Evolutionary conservation across 2,888 invertebrate species (phyloP), one percentile per base, ranked within the genome.

Genomic region (Epinotia bilunana): DNA sequence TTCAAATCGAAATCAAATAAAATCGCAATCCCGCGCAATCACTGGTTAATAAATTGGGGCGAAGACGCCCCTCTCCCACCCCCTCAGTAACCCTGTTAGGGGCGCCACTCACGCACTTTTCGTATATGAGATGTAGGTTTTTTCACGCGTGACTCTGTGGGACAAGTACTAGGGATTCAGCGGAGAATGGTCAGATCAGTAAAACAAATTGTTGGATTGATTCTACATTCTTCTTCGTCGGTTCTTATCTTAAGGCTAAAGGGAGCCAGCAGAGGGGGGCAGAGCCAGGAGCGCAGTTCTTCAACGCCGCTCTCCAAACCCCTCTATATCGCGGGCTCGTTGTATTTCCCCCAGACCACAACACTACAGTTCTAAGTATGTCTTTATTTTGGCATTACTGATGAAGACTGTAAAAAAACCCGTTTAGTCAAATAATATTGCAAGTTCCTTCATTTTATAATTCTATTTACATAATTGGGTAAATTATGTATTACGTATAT

Each of bases 41-140:
- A 53, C 53, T 18, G 28, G 73, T 67, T 73, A 73, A 73, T 73
- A 68, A 69, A 57, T 46, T 18, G 55, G 55, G 58, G n/a, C 28
- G 28, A 20, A 16, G 23, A 20, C 43, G 16, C 23, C 23, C n/a
- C 58, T 20, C 20, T 58, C 58, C 0, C 23, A 0, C 3, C 23
- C 20, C 58, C 28, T n/a, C 23, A 5, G 18, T 60, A 70, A 60
- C 69, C 43, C 9, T 60, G 69, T 69, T 60, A 69, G 72, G 72
- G 63, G 28, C 18, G 49, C 63, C n/a, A 39, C 57, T 39, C 62
- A 70, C 74, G 74, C 74, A 71, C 60, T 70, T 69, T 69, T 49
- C 46, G 39, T 64, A 64, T 43, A 74, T 70, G 74, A 60, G 53
- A 58, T 62, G 53, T 71, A 70, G 74, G 70, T 53, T 74, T 74